Conservation (phyloP, 2,888 invertebrate species). For the Xestia rhomboidea region DNA sequence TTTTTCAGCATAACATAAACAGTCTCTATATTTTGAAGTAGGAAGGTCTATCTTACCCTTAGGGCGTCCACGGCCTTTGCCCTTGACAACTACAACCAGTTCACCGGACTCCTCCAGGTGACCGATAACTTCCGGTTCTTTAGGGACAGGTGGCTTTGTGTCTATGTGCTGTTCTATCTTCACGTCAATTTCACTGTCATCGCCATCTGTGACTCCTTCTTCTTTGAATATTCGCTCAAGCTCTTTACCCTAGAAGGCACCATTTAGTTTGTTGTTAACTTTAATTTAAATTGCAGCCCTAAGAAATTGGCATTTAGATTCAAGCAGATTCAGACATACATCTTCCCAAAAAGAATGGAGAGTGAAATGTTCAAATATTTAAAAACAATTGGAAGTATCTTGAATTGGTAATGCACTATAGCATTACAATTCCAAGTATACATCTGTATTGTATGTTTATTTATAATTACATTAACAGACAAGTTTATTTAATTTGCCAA, state of each 20-base stretch:
- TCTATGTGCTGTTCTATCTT: conserved; percentile 66
- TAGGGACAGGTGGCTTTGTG: conserved; percentile 69
- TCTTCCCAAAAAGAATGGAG: neutral
- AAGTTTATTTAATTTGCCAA: neutral
- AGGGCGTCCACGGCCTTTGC: conserved; percentile 90
- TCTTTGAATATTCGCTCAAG: conserved; percentile 93
- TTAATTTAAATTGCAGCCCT: neutral
- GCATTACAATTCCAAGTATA: neutral
- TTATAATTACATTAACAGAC: neutral
- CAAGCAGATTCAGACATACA: neutral
- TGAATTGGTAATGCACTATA: no score
- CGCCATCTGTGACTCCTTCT: conserved; percentile 93
- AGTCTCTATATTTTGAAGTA: neutral
- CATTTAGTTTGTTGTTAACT: neutral
- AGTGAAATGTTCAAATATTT: neutral
- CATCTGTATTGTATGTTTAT: neutral
- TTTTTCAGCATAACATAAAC: neutral
- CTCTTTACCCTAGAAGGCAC: conserved; percentile 92
- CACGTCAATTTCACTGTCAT: conserved; percentile 86
- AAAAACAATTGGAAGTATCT: neutral
- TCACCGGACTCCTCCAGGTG: conserved; percentile 92
- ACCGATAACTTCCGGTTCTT: conserved; percentile 91
- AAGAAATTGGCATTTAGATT: neutral
- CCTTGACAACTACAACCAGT: conserved; percentile 91
- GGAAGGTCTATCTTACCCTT: conserved; percentile 75